Evolutionary conservation across 2,113 vertebrate species (phyloP), one percentile per base, ranked within the genome.

Genomic region (Odocoileus hemionus): DNA sequence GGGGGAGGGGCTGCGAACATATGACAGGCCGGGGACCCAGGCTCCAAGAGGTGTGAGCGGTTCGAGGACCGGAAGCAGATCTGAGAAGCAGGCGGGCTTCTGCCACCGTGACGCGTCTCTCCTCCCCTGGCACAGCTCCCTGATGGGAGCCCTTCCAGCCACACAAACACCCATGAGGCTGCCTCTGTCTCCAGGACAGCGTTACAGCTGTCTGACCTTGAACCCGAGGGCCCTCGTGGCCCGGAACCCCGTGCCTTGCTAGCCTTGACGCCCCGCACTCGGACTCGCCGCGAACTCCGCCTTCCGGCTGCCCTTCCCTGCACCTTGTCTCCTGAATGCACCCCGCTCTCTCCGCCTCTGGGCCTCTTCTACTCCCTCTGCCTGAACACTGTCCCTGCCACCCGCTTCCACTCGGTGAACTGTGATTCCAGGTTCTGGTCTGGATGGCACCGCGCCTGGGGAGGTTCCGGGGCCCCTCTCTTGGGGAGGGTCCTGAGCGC

Each of bases 81-180:
- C 13, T 5, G 43, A 60, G 85, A 1, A 33, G 52, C 19, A 21
- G 21, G 13, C 5, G 13, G 90, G 60, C 79, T 61, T 50, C 76
- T 28, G 58, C 33, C 64, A 1, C 36, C 0, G 11, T 2, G 7
- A 12, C 1, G 0, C 2, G 0, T 43, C 79, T 26, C 17, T 25
- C 74, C 14, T 30, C 16, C 15, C 4, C 1, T 12, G 64, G 52
- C 82, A 33, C 4, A 6, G 15, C 60, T 14, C 86, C 21, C 1
- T 0, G 19, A 6, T 0, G 6, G 54, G 30, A 2, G 36, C 16
- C 14, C 26, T 50, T 45, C 43, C 16, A 45, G 91, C 61, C 76
- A 4, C 82, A n/a, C 86, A 13, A 23, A 36, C 16, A 54, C 7
- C 36, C 25, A 4, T 0, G 30, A 74, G 80, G 64, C 61, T 33